Conservation (phyloP, 2,113 vertebrate species). For the Rhinolophus ferrumequinum region DNA sequence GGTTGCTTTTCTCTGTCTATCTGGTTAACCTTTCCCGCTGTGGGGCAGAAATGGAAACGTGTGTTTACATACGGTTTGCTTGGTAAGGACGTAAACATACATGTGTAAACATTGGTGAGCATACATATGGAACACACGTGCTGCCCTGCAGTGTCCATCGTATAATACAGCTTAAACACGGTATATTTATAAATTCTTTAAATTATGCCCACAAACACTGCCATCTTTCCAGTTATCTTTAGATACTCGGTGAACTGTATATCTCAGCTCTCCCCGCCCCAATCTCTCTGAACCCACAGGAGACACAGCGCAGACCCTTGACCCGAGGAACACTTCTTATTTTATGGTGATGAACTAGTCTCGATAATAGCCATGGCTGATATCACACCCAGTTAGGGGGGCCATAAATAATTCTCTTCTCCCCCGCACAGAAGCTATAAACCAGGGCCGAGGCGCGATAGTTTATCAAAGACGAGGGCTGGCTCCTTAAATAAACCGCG, state of each 20-base stretch:
- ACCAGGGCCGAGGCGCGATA: slow-evolving; percentile 81
- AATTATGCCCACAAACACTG: slow-evolving; percentile 53
- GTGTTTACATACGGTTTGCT: slow-evolving; percentile 64
- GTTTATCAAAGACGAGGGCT: slow-evolving; percentile 85
- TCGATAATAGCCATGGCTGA: slow-evolving; percentile 83
- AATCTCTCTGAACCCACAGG: slow-evolving; percentile 77
- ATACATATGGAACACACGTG: slow-evolving; percentile 38
- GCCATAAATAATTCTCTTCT: slow-evolving; percentile 84
- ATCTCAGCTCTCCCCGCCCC: slow-evolving; percentile 20
- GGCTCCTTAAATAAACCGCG: slow-evolving; percentile 86
- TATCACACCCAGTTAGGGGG: slow-evolving; percentile 85
- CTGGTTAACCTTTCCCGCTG: slow-evolving; percentile 77
- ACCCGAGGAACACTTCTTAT: slow-evolving; percentile 82
- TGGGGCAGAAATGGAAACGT: slow-evolving; percentile 54
- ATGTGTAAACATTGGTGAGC: slow-evolving; percentile 45
- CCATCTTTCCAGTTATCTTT: slow-evolving; percentile 70
- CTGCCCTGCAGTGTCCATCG: slow-evolving; percentile 23
- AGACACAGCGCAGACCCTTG: slow-evolving; percentile 81
- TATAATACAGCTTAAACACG: neutral
- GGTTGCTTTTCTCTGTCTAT: neutral
- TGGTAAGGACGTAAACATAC: slow-evolving; percentile 69
- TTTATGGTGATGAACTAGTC: slow-evolving; percentile 86
- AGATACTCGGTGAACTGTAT: slow-evolving; percentile 68
- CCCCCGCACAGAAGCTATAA: slow-evolving; percentile 81
- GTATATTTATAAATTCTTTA: slow-evolving; percentile 54